Conservation (phyloP, 2,113 vertebrate species). For the Gymnobelideus leadbeateri region DNA sequence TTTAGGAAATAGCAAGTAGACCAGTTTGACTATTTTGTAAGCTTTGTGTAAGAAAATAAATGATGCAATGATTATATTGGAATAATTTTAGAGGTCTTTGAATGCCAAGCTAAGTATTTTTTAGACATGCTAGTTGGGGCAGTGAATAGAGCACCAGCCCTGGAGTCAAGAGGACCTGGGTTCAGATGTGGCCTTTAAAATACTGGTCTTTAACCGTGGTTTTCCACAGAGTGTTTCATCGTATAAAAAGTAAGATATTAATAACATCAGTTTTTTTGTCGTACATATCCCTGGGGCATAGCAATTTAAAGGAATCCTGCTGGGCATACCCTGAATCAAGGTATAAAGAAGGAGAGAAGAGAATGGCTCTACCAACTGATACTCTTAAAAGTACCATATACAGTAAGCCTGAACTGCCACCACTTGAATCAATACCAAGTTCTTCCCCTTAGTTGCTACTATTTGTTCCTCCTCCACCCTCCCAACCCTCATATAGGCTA, state of each 20-base stretch:
- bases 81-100: background rate
- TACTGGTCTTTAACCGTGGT: background rate
- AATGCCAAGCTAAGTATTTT: background rate
- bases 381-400: slow-evolving; percentile 46
- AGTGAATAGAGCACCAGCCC: too few relatives aligned
- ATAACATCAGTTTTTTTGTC: slow-evolving; percentile 56
- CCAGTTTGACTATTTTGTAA: background rate
- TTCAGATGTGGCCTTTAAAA: too few relatives aligned
- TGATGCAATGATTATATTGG: background rate
- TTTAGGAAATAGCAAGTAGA: background rate
- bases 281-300: background rate
- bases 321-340: slow-evolving; percentile 55
- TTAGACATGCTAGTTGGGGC: too few relatives aligned
- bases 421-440: background rate
- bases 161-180: too few relatives aligned
- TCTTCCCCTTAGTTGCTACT: background rate
- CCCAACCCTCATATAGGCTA: background rate
- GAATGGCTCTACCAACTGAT: slow-evolving; percentile 11
- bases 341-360: slow-evolving; percentile 36
- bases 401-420: background rate
- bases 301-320: slow-evolving; percentile 61
- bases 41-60: background rate
- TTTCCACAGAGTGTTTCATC: slow-evolving; percentile 50
- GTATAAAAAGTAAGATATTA: slow-evolving; percentile 50
- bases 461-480: background rate